Base-by-base conservation (phyloP, 2,113 vertebrate genomes). In the Prinia subflava region DNA sequence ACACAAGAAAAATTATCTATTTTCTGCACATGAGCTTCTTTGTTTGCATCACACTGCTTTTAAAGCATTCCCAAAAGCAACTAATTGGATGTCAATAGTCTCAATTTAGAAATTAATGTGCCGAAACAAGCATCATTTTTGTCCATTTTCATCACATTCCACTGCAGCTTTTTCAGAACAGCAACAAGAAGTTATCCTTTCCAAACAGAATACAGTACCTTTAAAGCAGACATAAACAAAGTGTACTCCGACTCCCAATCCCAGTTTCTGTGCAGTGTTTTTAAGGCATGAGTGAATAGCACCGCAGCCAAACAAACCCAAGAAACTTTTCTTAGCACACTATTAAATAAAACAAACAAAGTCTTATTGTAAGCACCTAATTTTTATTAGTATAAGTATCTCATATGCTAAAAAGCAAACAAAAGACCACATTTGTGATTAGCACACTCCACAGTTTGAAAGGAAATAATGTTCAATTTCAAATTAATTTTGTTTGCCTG, bases 221-320 rank as follows among this genome's bases (percentile, higher is more conserved):
- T 99, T 33, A 99, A 98, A 88, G 99, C 99, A 22, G 99, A 99
- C 90, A 99, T 99, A 96, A 99, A 99, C 67, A 99, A 97, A 2
- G 99, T 99, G 93, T 99, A 99, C 93, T 99, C 99, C 6, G 99
- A 99, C 82, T 99, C 98, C 99, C 99, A 99, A 83, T 99, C 99
- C 99, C 99, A 99, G 91, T 99, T 99, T 92, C 99, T 98, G 96
- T 99, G 98, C 74, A 99, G 98, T 3, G 99, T 99, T 98, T 99
- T 99, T 91, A 99, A 98, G 31, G 99, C 98, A 86, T 99, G 99
- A 49, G 98, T 99, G 39, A 98, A 96, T 2, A 99, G 96, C 71
- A 99, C 98, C 37, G 98, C 65, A 81, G 98, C 98, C 47, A 99
- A 98, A 96, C 99, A 98, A 97, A 99, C 35, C 99, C 99, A 99